Evolutionary conservation across 2,888 invertebrate genomes (phyloP), one percentile per base, ranked within the genome.

Genomic region (Alentia gelatinosa): DNA sequence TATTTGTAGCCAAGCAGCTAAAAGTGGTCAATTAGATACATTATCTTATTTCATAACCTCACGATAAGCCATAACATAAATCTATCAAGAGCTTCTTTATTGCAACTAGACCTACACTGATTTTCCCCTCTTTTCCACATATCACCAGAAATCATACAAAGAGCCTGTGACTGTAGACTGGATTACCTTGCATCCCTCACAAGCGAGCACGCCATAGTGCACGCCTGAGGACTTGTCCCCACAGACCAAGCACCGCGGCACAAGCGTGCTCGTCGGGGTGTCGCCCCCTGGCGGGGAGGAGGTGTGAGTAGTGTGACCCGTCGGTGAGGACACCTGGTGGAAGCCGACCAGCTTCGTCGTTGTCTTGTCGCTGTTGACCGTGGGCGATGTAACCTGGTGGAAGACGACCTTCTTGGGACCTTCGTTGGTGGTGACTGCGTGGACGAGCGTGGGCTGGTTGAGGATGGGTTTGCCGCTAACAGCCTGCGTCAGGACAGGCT

Each of bases 191-290:
- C 96, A 96, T 0, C 96, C 96, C 91, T 96, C 96, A 93, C 96
- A 96, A 3, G 96, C 95, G 90, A 96, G 93, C 7, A 96, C 96
- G 33, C 96, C 96, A 93, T 96, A 96, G 91, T 96, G 96, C 9
- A 96, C 95, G 7, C 96, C 96, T 4, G 95, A 96, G 0, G 96
- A 95, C 91, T 95, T 95, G 93, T 96, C 96, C 0, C 95, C 95
- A 93, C 96, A 96, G 63, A 96, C 96, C 75, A 96, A 92, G 94
- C 96, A 96, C 91, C 90, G 50, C 7, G 90, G 90, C 26, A 90
- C 90, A 79, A 90, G 33, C 0, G 86, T 86, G 42, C 42, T 42
- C 12, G 86, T 86, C 15, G 86, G 86, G 12, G 47, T 86, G 12
- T 86, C 86, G 7, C 47, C 47, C 47, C 19, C 26, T 4, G 40